A percentile compares a stretch with the other conserved stretches of the same genome.
These are phyloP conservation scores for Augochlorella aurata DNA, from an alignment of 2,888 invertebrate genomes.

Conservation along the genomic window DNA sequence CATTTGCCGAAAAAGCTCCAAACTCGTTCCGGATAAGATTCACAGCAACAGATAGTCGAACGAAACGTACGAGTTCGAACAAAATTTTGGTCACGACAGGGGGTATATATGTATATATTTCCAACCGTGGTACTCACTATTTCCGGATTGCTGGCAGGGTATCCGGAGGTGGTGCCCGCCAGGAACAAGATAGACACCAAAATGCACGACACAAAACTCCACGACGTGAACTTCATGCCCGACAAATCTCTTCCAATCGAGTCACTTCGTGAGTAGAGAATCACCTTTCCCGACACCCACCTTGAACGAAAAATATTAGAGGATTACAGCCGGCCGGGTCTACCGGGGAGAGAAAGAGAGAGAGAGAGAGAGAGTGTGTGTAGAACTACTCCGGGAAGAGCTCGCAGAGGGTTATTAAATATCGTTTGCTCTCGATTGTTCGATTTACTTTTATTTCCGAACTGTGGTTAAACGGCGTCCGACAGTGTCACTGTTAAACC, in stretches of 20 bases:
- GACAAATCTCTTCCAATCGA: background rate
- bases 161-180: constrained; percentile 67
- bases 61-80: too few species aligned
- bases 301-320: constrained; percentile 14
- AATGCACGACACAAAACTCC: constrained; percentile 52
- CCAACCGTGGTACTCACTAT: constrained; percentile 73
- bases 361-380: too few species aligned
- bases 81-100: too few species aligned
- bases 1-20: too few species aligned
- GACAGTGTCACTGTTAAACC: background rate
- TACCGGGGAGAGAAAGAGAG: background rate
- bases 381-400: background rate
- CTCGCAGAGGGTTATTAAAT: background rate
- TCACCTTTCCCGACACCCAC: background rate
- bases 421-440: background rate
- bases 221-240: constrained; percentile 69
- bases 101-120: too few species aligned
- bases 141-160: constrained; percentile 78
- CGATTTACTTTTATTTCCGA: constrained; percentile 4
- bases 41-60: too few species aligned
- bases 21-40: too few species aligned
- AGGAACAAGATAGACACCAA: constrained; percentile 67
- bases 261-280: constrained; percentile 5
- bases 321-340: constrained; percentile 2
- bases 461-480: background rate